These are phyloP conservation scores for Dynastes maya DNA, from an alignment of 2,888 invertebrate species.

Conservation along the genomic window DNA sequence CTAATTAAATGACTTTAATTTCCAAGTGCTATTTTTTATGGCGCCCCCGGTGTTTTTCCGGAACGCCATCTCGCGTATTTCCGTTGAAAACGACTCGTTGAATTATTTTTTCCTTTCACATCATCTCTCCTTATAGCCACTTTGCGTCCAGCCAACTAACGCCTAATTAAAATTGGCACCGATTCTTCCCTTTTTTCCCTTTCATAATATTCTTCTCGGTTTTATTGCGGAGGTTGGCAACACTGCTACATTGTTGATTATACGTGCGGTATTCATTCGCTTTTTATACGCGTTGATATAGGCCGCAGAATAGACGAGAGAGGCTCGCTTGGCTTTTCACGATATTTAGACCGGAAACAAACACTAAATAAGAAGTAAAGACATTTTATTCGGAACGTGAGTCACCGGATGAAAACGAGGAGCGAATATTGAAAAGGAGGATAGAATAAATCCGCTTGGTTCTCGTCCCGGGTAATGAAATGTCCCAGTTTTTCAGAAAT, in stretches of 20 bases:
- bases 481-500: no score
- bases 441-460: no score
- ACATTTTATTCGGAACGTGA: slow-evolving; percentile 19
- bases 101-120: slow-evolving; percentile 18
- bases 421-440: no score
- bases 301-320: background rate
- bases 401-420: background rate
- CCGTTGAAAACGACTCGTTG: slow-evolving; percentile 8
- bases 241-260: slow-evolving; percentile 37
- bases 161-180: slow-evolving; percentile 39
- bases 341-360: slow-evolving; percentile 34
- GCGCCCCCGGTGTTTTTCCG: slow-evolving; percentile 34
- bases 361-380: slow-evolving; percentile 26
- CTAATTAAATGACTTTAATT: slow-evolving; percentile 58
- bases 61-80: slow-evolving; percentile 12
- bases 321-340: background rate
- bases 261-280: slow-evolving; percentile 4
- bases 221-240: background rate
- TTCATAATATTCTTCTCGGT: background rate
- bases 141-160: slow-evolving; percentile 24
- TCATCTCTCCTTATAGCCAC: slow-evolving; percentile 15
- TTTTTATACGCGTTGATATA: background rate
- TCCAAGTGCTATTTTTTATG: slow-evolving; percentile 53
- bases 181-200: background rate
- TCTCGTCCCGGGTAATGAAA: no score